Conservation (phyloP, 2,888 invertebrate genomes). For the Andrena fulva region DNA sequence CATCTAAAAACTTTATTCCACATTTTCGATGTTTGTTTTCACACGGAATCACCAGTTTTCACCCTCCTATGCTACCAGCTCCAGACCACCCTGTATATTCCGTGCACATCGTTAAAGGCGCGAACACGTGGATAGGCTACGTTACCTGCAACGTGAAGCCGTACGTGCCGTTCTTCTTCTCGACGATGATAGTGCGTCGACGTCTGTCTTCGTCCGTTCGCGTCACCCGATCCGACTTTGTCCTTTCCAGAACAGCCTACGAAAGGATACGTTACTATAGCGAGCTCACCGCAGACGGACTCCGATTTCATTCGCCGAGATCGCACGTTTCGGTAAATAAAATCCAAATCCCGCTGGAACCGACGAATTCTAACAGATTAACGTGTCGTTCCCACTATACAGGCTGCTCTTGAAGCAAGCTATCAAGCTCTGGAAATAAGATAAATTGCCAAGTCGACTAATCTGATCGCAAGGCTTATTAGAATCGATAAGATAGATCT, state of each 20-base stretch:
- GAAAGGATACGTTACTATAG: constrained; percentile 45
- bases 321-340: neutral
- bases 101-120: neutral
- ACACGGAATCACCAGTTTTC: no score
- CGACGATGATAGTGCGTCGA: constrained; percentile 95
- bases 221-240: constrained; percentile 90
- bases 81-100: no score
- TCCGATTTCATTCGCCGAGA: neutral
- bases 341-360: neutral
- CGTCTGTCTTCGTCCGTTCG: constrained; percentile 94
- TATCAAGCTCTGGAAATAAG: neutral
- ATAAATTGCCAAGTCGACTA: no score
- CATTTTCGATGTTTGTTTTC: no score
- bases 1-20: no score
- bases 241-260: constrained; percentile 89
- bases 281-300: neutral
- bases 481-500: no score
- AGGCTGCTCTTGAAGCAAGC: neutral
- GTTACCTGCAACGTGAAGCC: constrained; percentile 95
- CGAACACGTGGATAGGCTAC: constrained; percentile 9
- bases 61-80: no score
- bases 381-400: neutral
- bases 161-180: constrained; percentile 95
- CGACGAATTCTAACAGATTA: neutral
- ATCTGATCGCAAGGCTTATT: no score